Percentiles rank a stretch among this genome's conserved stretches.
Conservation (phyloP, 2,888 invertebrate genomes). For the Pecten maximus region DNA sequence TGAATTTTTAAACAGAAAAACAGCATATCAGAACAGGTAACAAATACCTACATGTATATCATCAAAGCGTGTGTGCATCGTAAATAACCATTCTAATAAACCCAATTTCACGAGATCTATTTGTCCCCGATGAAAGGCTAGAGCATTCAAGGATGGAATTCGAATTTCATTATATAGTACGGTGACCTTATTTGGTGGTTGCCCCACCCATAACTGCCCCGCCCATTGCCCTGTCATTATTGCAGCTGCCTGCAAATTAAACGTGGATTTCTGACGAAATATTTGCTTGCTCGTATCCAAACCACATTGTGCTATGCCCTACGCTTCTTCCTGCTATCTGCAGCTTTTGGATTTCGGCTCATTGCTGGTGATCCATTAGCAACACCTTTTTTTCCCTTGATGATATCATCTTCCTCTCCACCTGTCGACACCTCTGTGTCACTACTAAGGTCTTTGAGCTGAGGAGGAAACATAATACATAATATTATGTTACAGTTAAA, state of each 20-base stretch:
- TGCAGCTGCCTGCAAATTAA: background rate
- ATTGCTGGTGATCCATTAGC: background rate
- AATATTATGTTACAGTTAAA: no score
- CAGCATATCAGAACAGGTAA: no score
- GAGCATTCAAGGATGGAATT: background rate
- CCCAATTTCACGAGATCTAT: no score
- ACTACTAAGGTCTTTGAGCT: slow-evolving; percentile 26
- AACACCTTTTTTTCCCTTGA: background rate
- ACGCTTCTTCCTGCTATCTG: background rate
- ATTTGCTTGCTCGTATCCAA: background rate
- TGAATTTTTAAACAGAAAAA: no score
- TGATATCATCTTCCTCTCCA: background rate
- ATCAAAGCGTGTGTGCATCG: no score
- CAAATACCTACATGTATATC: no score
- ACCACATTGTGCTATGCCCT: background rate
- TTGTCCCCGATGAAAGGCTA: background rate
- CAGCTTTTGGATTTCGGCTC: background rate
- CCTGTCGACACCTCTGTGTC: background rate
- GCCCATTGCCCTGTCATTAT: background rate
- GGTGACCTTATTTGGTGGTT: no score
- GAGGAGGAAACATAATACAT: background rate
- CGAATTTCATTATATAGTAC: no score
- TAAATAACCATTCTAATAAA: no score
- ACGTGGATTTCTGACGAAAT: background rate
- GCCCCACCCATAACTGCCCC: no score